Percentiles rank a stretch among this genome's conserved stretches.
These are phyloP conservation scores for Montipora efflorescens DNA, from an alignment of 64 coral and sea anemone species.

Conservation along the genomic window DNA sequence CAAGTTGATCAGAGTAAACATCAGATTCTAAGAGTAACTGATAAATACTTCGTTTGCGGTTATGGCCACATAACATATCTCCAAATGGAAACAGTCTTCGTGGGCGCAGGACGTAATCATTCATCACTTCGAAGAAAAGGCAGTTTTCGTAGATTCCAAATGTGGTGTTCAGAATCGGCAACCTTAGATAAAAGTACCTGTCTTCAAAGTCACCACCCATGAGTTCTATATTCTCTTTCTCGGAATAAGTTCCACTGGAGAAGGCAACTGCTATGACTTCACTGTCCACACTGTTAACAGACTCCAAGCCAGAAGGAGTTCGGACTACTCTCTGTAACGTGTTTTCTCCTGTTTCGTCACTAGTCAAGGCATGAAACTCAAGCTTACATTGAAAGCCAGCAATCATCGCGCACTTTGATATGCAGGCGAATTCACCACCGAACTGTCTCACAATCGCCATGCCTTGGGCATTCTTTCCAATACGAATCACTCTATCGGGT, in stretches of 20 bases:
- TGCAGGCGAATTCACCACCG: conserved; percentile 74
- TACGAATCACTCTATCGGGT: conserved; percentile 69
- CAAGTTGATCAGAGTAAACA: conserved; percentile 86
- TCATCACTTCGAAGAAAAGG: conserved; percentile 79
- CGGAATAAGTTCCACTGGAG: conserved; percentile 92
- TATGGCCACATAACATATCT: conserved; percentile 66
- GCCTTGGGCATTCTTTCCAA: conserved; percentile 83
- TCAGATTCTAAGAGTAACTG: conserved; percentile 82
- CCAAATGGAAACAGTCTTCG: conserved; percentile 89
- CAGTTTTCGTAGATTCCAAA: conserved; percentile 95
- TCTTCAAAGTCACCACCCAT: conserved; percentile 97
- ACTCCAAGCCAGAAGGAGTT: conserved; percentile 93
- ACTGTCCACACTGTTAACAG: conserved; percentile 71
- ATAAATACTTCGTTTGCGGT: conserved; percentile 75
- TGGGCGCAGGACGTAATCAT: conserved; percentile 69
- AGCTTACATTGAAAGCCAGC: conserved; percentile 93
- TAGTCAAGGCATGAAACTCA: conserved; percentile 88
- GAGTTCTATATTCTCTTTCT: conserved; percentile 85
- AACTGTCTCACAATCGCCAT: conserved; percentile 91
- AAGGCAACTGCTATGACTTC: conserved; percentile 67
- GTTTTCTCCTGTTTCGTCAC: conserved; percentile 69
- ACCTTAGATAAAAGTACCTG: conserved; percentile 86
- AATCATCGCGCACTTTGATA: conserved; percentile 79
- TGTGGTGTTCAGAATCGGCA: conserved; percentile 92
- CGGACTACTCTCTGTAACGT: conserved; percentile 88